Percentiles rank a stretch among this genome's conserved stretches.
phyloP scores from a whole-genome alignment of 2,797 vertebrate genomes.

The Thripadectes ignobilis region DNA sequence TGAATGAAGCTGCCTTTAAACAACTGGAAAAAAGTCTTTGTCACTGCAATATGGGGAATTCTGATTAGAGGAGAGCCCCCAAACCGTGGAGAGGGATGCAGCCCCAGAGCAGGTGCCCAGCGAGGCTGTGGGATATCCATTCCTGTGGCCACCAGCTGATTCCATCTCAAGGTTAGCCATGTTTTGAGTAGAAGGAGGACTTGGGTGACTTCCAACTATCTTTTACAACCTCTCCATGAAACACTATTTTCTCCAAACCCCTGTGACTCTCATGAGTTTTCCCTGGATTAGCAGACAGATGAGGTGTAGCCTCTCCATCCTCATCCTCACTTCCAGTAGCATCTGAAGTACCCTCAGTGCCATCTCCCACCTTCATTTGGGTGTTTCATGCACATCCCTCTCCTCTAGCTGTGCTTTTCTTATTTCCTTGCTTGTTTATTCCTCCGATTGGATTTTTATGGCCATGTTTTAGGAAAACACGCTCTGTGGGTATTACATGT shows the following conservation, averaged over 20 bases:
- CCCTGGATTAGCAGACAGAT: background rate
- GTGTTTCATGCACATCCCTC: background rate
- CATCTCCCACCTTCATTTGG: background rate
- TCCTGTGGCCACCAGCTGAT: background rate
- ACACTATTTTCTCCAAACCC: rapidly evolving
- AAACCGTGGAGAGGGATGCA: background rate
- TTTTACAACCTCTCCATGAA: background rate
- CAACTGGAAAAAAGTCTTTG: background rate
- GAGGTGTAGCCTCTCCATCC: background rate
- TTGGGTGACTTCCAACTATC: background rate
- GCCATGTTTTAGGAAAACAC: background rate
- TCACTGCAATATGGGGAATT: background rate
- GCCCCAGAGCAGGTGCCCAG: background rate
- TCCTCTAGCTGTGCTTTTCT: background rate
- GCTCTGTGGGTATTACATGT: background rate
- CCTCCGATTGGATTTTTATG: background rate
- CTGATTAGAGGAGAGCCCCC: background rate
- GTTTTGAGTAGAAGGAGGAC: background rate
- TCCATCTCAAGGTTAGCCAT: background rate
- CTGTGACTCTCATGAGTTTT: background rate
- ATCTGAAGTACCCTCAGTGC: background rate
- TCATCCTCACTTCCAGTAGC: background rate
- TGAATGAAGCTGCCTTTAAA: background rate
- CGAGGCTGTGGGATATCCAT: background rate
- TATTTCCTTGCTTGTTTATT: background rate